These are phyloP conservation scores for Mirounga angustirostris DNA, from an alignment of 2,113 vertebrate genomes.

Conservation along the genomic window DNA sequence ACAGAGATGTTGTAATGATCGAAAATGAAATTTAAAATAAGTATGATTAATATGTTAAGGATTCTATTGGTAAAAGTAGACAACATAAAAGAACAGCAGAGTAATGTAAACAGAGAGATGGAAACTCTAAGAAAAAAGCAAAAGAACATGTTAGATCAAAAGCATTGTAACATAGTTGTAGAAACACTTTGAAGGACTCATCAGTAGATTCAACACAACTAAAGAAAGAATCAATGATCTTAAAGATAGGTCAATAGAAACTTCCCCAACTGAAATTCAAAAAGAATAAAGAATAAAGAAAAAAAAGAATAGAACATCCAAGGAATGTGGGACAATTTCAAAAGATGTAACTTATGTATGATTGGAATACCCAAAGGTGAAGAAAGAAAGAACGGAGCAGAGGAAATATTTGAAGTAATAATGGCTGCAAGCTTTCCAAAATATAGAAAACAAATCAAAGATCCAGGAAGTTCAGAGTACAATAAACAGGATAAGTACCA, in stretches of 20 bases:
- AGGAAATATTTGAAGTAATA: not conserved
- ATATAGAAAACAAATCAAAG: not conserved
- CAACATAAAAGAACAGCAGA: not conserved
- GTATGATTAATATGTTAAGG: not conserved
- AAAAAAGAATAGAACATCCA: not conserved
- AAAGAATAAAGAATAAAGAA: not conserved
- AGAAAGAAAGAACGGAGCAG: not conserved
- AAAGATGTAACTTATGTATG: not conserved
- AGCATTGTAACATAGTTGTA: not conserved
- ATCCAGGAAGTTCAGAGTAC: not conserved
- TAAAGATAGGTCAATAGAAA: not conserved
- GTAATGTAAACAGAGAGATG: not conserved
- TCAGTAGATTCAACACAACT: not conserved
- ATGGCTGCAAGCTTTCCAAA: not conserved
- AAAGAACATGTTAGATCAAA: conserved; percentile 7
- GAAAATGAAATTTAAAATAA: conserved; percentile 28
- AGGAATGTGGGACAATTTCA: conserved; percentile 10
- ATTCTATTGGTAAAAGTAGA: not conserved
- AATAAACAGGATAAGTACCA: not conserved
- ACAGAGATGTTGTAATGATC: not conserved
- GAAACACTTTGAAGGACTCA: not conserved
- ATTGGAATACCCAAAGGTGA: not conserved
- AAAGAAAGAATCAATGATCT: not conserved
- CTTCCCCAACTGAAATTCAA: not conserved
- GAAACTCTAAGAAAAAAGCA: not conserved